Evolutionary conservation across 1,140 invertebrate species (phyloP).

Genomic region (Oscheius sp.): DNA sequence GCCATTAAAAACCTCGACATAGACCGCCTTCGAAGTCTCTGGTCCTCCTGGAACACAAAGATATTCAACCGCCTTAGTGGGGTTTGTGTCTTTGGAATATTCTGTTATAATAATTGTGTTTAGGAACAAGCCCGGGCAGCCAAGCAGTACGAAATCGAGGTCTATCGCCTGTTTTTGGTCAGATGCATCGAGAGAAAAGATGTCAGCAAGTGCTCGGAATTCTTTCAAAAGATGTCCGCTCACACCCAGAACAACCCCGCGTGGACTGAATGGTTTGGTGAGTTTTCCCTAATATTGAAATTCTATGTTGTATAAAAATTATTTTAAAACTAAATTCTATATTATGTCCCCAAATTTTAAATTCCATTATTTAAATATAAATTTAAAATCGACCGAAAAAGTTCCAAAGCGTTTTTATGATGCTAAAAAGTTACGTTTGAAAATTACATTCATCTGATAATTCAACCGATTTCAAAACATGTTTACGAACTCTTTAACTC

Average conservation of each 20-base stretch:
- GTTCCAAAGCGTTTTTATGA: too few species aligned
- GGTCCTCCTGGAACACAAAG: conserved; percentile 54
- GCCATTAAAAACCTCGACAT: conserved; percentile 33
- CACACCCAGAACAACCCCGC: conserved; percentile 83
- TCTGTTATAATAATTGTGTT: conserved; percentile 6
- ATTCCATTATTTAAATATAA: too few species aligned
- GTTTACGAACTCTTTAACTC: conserved; percentile 25
- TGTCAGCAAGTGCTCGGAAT: conserved; percentile 81
- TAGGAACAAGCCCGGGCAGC: conserved; percentile 67
- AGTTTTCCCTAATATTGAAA: conserved; percentile 61
- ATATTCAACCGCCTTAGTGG: conserved; percentile 44
- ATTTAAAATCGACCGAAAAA: too few species aligned
- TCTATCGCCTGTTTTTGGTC: conserved; percentile 84
- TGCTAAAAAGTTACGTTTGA: too few species aligned
- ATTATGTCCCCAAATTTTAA: too few species aligned
- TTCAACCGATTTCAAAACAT: too few species aligned
- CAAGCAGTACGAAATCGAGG: conserved; percentile 80
- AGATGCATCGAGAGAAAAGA: conserved; percentile 78
- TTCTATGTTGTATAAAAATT: too few species aligned
- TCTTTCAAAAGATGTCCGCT: conserved; percentile 80
- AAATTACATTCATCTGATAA: too few species aligned
- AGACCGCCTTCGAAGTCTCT: conserved; percentile 36
- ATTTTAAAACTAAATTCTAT: too few species aligned
- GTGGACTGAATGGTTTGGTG: conserved; percentile 97
- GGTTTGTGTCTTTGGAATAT: conserved; percentile 30